Evolutionary conservation across 2,888 invertebrate genomes (phyloP).

Genomic region (Drepana falcataria): DNA sequence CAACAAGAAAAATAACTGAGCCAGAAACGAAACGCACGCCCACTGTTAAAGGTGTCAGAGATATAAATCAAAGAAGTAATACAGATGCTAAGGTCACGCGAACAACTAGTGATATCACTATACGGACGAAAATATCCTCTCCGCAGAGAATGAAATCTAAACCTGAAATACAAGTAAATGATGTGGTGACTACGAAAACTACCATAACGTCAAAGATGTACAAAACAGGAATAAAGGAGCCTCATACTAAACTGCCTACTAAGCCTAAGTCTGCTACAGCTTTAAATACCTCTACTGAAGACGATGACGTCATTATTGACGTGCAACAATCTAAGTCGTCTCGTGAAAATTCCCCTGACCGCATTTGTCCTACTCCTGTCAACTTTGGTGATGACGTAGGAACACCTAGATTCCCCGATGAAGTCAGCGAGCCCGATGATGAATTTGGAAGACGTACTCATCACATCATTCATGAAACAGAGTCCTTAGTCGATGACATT

Average conservation of each 20-base stretch:
- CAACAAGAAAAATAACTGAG: conserved; percentile 32
- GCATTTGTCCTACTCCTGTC: conserved; percentile 83
- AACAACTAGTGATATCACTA: conserved; percentile 78
- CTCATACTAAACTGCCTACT: conserved; percentile 47
- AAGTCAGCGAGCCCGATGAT: conserved; percentile 87
- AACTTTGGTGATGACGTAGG: conserved; percentile 78
- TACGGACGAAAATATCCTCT: conserved; percentile 65
- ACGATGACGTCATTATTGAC: conserved; percentile 82
- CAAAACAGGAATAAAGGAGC: conserved; percentile 43
- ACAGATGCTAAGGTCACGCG: conserved; percentile 69
- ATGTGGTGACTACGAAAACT: conserved; percentile 44
- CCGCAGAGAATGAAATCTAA: conserved; percentile 69
- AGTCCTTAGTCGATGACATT: conserved; percentile 79
- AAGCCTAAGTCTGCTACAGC: conserved; percentile 74
- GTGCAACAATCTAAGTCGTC: conserved; percentile 86
- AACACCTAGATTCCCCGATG: conserved; percentile 85
- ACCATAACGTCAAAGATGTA: conserved; percentile 35
- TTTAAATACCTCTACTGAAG: conserved; percentile 72
- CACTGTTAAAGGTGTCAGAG: conserved; percentile 51
- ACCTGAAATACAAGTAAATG: conserved; percentile 69
- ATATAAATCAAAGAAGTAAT: conserved; percentile 55
- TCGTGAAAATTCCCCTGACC: conserved; percentile 85
- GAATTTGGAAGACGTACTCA: conserved; percentile 60
- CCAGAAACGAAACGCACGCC: conserved; percentile 49
- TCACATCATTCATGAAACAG: conserved; percentile 77